Evolutionary conservation across 2,888 invertebrate genomes (phyloP).

Genomic region (Hoplodrina ambigua): DNA sequence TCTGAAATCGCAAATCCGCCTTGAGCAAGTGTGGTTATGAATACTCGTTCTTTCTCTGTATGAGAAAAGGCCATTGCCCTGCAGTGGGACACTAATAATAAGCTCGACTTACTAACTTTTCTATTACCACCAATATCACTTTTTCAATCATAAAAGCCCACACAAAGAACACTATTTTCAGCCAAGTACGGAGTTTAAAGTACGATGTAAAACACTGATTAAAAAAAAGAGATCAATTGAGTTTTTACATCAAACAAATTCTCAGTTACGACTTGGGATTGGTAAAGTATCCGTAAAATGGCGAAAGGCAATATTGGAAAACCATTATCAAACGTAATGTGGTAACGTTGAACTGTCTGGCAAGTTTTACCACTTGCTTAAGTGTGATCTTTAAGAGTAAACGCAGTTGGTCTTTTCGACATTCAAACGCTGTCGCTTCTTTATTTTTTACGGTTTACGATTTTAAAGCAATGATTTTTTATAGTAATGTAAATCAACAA

Average conservation of each 20-base stretch:
- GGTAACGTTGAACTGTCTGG: constrained; percentile 27
- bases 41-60: no score
- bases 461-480: no score
- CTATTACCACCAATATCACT: neutral
- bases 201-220: constrained; percentile 15
- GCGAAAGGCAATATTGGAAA: constrained; percentile 50
- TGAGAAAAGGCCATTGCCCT: no score
- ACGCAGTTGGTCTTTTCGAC: no score
- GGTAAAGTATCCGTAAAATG: constrained; percentile 17
- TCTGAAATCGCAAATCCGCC: no score
- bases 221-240: constrained; percentile 13
- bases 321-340: constrained; percentile 37
- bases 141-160: constrained; percentile 5
- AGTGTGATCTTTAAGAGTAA: constrained; percentile 19
- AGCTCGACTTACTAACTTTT: neutral
- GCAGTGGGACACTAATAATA: neutral
- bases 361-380: constrained; percentile 32
- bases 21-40: no score
- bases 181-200: neutral
- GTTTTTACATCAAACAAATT: constrained; percentile 30
- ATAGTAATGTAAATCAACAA: no score
- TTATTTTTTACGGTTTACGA: no score
- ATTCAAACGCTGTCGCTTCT: no score
- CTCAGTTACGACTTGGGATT: constrained; percentile 21
- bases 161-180: neutral